Conservation (phyloP, 2,888 invertebrate genomes). For the Calameuta filiformis region DNA sequence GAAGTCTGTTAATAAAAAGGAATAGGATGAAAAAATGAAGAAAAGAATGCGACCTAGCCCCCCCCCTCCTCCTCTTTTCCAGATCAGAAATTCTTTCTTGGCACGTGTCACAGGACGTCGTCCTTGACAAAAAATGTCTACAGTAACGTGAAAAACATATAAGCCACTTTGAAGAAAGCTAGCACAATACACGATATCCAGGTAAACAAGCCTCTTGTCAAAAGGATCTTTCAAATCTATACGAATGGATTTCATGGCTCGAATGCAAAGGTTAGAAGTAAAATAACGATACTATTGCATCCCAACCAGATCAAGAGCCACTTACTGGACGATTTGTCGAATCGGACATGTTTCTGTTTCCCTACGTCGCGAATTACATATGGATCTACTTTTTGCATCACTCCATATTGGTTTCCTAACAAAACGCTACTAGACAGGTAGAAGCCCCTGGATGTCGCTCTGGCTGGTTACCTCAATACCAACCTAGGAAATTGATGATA, state of each 20-base stretch:
- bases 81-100: neutral
- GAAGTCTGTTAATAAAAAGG: constrained; percentile 1
- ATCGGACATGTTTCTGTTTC: neutral
- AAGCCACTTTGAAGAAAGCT: neutral
- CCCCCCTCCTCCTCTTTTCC: neutral
- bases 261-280: too few relatives aligned
- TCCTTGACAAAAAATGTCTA: neutral
- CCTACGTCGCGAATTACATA: neutral
- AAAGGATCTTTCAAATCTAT: neutral
- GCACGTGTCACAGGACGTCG: neutral
- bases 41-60: neutral
- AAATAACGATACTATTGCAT: too few relatives aligned
- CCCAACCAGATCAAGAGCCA: neutral
- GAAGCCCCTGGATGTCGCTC: neutral
- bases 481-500: neutral
- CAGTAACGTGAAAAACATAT: neutral
- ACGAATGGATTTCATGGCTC: neutral
- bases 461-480: neutral
- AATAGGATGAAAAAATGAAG: neutral
- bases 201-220: neutral
- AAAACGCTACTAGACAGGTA: neutral
- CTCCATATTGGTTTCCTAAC: neutral
- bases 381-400: neutral
- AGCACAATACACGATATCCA: neutral
- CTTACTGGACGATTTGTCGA: neutral